Percentiles rank a stretch among this genome's conserved stretches.
Evolutionary conservation across 2,888 invertebrate species (phyloP).

Genomic region (Agrilus biguttatus): DNA sequence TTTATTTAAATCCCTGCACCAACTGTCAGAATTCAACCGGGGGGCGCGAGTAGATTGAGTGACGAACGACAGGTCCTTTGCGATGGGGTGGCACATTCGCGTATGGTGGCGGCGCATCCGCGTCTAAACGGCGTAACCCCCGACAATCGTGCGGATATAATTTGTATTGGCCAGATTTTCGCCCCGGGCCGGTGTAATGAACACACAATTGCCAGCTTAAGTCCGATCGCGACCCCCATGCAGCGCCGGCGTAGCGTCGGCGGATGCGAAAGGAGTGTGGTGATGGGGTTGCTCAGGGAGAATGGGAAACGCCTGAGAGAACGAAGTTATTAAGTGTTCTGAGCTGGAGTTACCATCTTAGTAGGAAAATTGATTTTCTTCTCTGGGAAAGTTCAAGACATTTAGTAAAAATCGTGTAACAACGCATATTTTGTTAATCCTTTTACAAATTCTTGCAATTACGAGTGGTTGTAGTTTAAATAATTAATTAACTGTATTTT

Average conservation of each 20-base stretch:
- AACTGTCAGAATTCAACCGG: constrained; percentile 20
- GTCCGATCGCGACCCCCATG: constrained; percentile 30
- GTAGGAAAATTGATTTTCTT: no score
- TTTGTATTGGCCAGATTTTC: constrained; percentile 37
- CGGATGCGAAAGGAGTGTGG: background rate
- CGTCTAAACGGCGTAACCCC: constrained; percentile 10
- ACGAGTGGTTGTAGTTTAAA: no score
- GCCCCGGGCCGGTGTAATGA: constrained; percentile 32
- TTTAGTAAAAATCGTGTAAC: no score
- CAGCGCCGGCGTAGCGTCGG: constrained; percentile 4
- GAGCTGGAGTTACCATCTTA: no score
- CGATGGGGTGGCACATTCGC: constrained; percentile 2
- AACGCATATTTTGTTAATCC: no score
- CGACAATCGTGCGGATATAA: constrained; percentile 29
- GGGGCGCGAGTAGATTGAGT: constrained; percentile 13
- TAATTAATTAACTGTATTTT: no score
- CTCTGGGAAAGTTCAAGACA: no score
- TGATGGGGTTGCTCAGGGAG: background rate
- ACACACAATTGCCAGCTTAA: constrained; percentile 36
- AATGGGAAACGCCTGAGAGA: no score
- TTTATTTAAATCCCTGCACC: constrained; percentile 26
- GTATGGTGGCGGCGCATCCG: constrained; percentile 2
- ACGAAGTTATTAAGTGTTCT: no score
- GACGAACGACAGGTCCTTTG: constrained; percentile 1
- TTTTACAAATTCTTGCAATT: no score